Evolutionary conservation across 1,140 invertebrate species (phyloP), one percentile per base, ranked within the genome.

Genomic region (Chironomus striatipennis): DNA sequence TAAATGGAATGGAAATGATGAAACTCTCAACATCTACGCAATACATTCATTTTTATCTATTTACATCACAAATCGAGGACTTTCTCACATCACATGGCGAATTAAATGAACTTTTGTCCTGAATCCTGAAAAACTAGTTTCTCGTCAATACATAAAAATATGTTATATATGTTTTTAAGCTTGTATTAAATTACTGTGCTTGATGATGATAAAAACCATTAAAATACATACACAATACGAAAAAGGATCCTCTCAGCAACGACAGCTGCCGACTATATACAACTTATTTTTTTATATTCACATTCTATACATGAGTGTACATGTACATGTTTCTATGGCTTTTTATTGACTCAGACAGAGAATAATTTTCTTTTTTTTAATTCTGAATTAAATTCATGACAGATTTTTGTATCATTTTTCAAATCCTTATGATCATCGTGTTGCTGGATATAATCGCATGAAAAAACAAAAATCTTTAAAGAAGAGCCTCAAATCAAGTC

Each of bases 101-200:
- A 57, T 57, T 57, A 57, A 57, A 57, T 57, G 47, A 57, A 57
- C 47, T 57, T 34, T 57, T 57, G 47, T 57, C 12, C 47, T 57
- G 47, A 57, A 57, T 57, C 47, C 47, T 57, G 47, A 57, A 57
- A 57, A 57, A 57, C 47, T 57, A 57, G 47, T 57, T 57, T 47
- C 24, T 2, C 24, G 5, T 34, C 24, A 2, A 34, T 34, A 34
- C 24, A 34, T 34, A 34, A 2, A 34, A 34, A n/a, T n/a, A n/a
- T n/a, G n/a, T n/a, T 34, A 34, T 34, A 34, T 34, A 34, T 34
- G 5, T 8, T 4, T 47, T 15, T 57, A 57, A n/a, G 12, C n/a
- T 57, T 57, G 10, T 57, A 57, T 57, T 57, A 57, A 10, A 47
- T 47, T 47, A 10, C 47, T 57, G 24, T 34, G 47, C 47, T 57